phyloP scores from a whole-genome alignment of 2,113 vertebrate species.

The Hypocryptadius cinnamomeus region DNA sequence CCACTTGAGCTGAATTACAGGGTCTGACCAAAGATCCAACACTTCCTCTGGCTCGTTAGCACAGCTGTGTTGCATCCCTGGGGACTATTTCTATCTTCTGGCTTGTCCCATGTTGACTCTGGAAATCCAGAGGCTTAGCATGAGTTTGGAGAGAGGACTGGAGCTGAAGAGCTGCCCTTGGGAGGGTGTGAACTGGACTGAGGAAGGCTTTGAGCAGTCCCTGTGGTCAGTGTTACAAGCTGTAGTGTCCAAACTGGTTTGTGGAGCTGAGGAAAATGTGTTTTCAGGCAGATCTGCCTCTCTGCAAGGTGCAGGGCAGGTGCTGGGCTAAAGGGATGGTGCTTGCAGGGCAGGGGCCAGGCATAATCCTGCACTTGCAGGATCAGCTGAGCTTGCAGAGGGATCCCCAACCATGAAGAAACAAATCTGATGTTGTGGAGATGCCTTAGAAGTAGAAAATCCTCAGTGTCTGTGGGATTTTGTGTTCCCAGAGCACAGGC shows the following conservation, averaged over 20 bases:
- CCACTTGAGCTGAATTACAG: constrained; percentile 33
- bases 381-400: not conserved
- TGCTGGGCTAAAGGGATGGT: not conserved
- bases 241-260: not conserved
- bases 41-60: constrained; percentile 28
- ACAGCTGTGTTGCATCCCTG: not conserved
- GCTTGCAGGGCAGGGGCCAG: not conserved
- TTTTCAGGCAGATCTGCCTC: not conserved
- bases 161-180: not conserved
- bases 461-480: too few species aligned
- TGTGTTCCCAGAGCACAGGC: accelerated
- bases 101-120: constrained; percentile 36
- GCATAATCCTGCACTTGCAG: too few species aligned
- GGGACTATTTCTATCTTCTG: constrained; percentile 40
- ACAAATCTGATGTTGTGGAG: not conserved
- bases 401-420: not conserved
- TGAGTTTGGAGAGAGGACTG: not conserved
- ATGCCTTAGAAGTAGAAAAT: not conserved
- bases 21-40: constrained; percentile 26
- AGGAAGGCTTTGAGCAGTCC: not conserved
- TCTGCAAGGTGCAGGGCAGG: not conserved
- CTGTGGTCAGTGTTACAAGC: not conserved
- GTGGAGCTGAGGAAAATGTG: not conserved
- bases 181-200: not conserved
- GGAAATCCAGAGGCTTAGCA: constrained; percentile 17